phyloP scores from a whole-genome alignment of 2,113 vertebrate species.

The Aphelocoma coerulescens region DNA sequence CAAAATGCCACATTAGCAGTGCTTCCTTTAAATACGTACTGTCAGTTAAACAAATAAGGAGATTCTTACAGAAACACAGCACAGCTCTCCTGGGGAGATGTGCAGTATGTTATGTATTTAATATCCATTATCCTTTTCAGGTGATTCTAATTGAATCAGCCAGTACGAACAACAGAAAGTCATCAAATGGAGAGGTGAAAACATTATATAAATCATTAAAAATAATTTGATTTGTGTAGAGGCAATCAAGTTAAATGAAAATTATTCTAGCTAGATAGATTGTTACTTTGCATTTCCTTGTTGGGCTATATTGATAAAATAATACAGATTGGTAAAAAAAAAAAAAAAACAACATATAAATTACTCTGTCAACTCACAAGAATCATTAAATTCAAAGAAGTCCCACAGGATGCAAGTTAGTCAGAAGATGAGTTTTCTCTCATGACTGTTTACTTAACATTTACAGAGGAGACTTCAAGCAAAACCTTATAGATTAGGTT shows the following conservation, averaged over 20 bases:
- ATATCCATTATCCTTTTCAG: not conserved
- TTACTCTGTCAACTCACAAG: not conserved
- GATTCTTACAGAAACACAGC: not conserved
- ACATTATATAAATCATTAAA: constrained; percentile 35
- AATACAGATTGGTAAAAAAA: not conserved
- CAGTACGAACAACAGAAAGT: constrained; percentile 26
- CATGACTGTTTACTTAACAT: not conserved
- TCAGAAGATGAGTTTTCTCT: not conserved
- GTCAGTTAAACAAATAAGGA: not conserved
- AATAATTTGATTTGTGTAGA: constrained; percentile 54
- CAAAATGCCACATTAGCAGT: not conserved
- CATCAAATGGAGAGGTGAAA: constrained; percentile 52
- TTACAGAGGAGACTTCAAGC: not conserved
- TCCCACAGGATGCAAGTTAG: not conserved
- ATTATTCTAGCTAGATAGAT: constrained; percentile 2
- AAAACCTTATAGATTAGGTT: not conserved
- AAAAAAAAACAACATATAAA: not conserved
- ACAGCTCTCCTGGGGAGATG: not conserved
- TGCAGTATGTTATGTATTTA: not conserved
- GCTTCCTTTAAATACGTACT: not conserved
- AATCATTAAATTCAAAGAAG: not conserved
- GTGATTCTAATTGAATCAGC: constrained; percentile 1
- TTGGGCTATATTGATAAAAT: not conserved
- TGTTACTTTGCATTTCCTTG: not conserved
- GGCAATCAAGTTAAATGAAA: constrained; percentile 49